Evolutionary conservation across 1,140 invertebrate species (phyloP).

Genomic region (Nasonia giraulti): DNA sequence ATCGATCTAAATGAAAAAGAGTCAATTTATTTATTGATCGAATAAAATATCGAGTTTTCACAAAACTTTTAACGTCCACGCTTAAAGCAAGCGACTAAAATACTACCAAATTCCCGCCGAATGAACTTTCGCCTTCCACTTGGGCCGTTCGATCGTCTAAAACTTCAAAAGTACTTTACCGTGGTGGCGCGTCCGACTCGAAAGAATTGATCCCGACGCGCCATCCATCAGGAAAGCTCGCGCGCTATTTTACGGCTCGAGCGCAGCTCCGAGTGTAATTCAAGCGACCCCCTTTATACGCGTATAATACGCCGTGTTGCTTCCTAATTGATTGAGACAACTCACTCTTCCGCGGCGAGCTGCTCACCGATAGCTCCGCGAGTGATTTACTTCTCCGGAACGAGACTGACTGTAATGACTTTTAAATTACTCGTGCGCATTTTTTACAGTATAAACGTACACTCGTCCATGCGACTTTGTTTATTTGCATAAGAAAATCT

Average conservation of each 20-base stretch:
- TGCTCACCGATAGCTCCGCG: neutral
- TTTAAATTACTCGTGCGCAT: neutral
- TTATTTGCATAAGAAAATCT: slow-evolving; percentile 21
- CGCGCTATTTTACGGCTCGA: neutral
- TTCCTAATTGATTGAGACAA: slow-evolving; percentile 31
- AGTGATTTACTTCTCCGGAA: slow-evolving; percentile 14
- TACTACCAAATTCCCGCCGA: neutral
- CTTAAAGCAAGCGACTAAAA: neutral
- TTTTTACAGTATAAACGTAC: neutral
- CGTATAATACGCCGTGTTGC: neutral
- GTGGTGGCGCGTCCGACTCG: neutral
- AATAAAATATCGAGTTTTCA: neutral
- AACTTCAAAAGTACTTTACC: neutral
- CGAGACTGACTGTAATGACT: slow-evolving; percentile 5
- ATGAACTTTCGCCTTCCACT: neutral
- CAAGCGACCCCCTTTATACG: neutral
- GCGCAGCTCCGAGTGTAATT: slow-evolving; percentile 6
- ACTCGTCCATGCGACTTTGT: neutral
- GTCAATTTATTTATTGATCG: too few relatives aligned
- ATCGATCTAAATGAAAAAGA: too few relatives aligned
- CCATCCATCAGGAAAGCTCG: slow-evolving; percentile 8
- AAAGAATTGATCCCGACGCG: slow-evolving; percentile 21
- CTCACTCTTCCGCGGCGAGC: neutral
- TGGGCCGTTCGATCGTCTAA: neutral
- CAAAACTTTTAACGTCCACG: neutral